Evolutionary conservation across 1,140 invertebrate species (phyloP), one percentile per base, ranked within the genome.

Genomic region (Drosophila sturtevanti): DNA sequence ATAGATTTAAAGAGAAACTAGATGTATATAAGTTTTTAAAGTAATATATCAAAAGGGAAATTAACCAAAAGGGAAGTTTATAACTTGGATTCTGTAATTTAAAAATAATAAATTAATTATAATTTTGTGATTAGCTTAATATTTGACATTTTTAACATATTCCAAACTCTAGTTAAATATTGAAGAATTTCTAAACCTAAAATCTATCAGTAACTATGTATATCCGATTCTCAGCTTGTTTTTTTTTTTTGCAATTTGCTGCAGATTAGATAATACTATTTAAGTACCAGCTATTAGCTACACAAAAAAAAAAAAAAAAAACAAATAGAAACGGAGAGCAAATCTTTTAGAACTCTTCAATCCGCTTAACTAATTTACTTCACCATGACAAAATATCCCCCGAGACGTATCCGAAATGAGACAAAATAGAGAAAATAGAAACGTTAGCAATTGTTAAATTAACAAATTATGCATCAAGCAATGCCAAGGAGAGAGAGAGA

Each of bases 381-480:
- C 70, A 54, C 81, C 86, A 89, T 85, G 78, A 77, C 72, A 79
- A 89, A 77, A 34, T 35, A 70, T 55, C 68, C 58, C 18, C 63
- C 67, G 61, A 61, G 62, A 65, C 56, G 16, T 21, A 55, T 10
- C 56, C n/a, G 67, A 34, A 68, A 56, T 77, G 55, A 64, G 56
- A 76, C 6, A 44, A 41, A 52, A 70, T 12, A 22, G 55, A 60
- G 9, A 59, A 51, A 31, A 51, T 62, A 37, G 63, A 35, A 48
- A 31, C 22, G 58, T 65, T 55, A 77, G 7, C 82, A 77, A 89
- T 89, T 79, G 79, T 55, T 79, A 82, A 90, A 90, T 90, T 89
- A 90, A 90, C 86, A 90, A 90, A 90, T 90, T 90, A 90, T 89
- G 81, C 81, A 74, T 56, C 70, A 16, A 7, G 18, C 5, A 16